Evolutionary conservation across 2,113 vertebrate species (phyloP).

Genomic region (Paracanthobrama guichenoti): DNA sequence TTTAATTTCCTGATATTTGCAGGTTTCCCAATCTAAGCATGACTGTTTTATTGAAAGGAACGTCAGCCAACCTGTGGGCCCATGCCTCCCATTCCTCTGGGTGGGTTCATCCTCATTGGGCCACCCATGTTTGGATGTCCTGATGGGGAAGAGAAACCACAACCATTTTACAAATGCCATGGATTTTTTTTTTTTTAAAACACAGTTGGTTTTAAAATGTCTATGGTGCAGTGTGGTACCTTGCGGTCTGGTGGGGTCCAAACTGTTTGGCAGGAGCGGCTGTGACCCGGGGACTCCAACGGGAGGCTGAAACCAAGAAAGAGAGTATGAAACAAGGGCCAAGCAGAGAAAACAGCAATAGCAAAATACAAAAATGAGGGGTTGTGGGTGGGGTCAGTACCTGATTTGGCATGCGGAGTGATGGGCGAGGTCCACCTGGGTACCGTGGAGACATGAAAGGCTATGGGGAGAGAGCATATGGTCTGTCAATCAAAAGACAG

Average conservation of each 20-base stretch:
- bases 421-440: slow-evolving; percentile 84
- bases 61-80: slow-evolving; percentile 81
- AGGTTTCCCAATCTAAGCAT: background rate
- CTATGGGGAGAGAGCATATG: slow-evolving; percentile 64
- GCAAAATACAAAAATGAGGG: background rate
- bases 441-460: slow-evolving; percentile 92
- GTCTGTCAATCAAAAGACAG: background rate
- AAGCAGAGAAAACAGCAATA: background rate
- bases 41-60: background rate
- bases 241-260: slow-evolving; percentile 85
- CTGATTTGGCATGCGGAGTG: slow-evolving; percentile 92
- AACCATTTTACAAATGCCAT: slow-evolving; percentile 10
- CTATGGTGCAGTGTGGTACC: slow-evolving; percentile 71
- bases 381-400: slow-evolving; percentile 63
- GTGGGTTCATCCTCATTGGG: slow-evolving; percentile 86
- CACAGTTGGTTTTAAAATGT: background rate
- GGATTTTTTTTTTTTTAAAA: no score
- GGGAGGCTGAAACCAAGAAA: slow-evolving; percentile 74
- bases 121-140: slow-evolving; percentile 81
- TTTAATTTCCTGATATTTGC: background rate
- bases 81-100: slow-evolving; percentile 82
- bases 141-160: slow-evolving; percentile 38
- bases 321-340: background rate
- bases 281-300: slow-evolving; percentile 87
- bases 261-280: slow-evolving; percentile 83